Base-by-base conservation (phyloP, 1,140 invertebrate species). In the Lerema accius region DNA sequence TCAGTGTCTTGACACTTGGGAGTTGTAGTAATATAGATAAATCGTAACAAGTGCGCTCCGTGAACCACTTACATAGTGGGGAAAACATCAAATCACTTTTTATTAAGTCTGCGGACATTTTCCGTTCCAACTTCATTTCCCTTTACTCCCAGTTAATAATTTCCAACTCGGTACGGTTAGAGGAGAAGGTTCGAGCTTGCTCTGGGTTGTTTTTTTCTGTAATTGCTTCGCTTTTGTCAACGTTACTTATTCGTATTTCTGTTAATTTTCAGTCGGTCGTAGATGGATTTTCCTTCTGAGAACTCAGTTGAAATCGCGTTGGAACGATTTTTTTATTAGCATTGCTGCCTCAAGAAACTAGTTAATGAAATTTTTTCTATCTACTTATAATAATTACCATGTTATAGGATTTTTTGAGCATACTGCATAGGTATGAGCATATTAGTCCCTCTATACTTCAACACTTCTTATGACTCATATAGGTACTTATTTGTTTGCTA, bases 1-100 rank as follows among this genome's bases (percentile, higher is more conserved):
- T 37, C 35, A 11, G 35, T 37, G 35, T 11, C 35, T 4, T 37
- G 35, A 37, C 42, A 32, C 35, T 35, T 4, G 16, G 13, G 11
- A 26, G 37, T 46, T 43, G n/a, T 43, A 14, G 62, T 64, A 37
- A 64, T 64, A 64, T 50, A 64, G 62, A 64, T 58, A 58, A 64
- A 64, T 53, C 35, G 58, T 50, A 17, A 32, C 49, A 35, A 61
- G 51, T 58, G 51, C 42, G 26, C 32, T 14, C 10, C 14, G 10
- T 14, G 26, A 35, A n/a, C 35, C n/a, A 46, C 23, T 45, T 42
- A 42, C 35, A 19, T 39, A 42, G 35, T 37, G 35, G 35, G 11
- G 7, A 37, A 32, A 37, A 37, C 35, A 37, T 37, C 10, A 37
- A 37, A 15, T 28, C 46, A 32, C 23, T 32, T 49, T 49, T 49